Evolutionary conservation across 2,113 vertebrate genomes (phyloP).

Genomic region (Peromyscus polionotus): DNA sequence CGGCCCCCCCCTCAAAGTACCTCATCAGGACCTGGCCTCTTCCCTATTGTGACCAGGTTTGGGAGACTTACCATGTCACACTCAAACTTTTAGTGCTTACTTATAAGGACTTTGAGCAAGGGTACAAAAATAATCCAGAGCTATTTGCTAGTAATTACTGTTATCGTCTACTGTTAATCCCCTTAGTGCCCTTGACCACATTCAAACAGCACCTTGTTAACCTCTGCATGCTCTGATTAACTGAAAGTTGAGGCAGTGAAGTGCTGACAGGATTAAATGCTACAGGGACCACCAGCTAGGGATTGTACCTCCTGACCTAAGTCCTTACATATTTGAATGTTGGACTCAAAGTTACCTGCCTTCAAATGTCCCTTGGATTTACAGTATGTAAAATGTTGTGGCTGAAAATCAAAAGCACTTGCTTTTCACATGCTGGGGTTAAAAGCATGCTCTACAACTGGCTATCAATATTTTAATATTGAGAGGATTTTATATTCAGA

Average conservation of each 20-base stretch:
- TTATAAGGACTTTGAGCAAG: not conserved
- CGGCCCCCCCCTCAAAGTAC: no score
- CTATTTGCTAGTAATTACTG: not conserved
- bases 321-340: not conserved
- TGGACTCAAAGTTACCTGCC: not conserved
- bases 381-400: not conserved
- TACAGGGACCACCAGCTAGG: not conserved
- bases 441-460: not conserved
- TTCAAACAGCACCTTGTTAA: not conserved
- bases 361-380: slow-evolving; percentile 10
- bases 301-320: not conserved
- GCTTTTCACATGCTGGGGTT: not conserved
- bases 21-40: not conserved
- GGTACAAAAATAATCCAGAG: not conserved
- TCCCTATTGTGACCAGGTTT: not conserved
- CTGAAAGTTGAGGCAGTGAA: not conserved
- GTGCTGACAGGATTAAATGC: not conserved
- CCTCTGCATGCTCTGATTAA: not conserved
- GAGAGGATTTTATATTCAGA: not conserved
- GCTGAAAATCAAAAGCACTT: not conserved
- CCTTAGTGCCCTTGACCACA: not conserved
- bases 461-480: not conserved
- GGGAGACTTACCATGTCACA: not conserved
- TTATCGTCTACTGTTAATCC: not conserved
- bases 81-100: not conserved